Evolutionary conservation across 2,113 vertebrate species (phyloP), one percentile per base, ranked within the genome.

Genomic region (Bubo scandiacus): DNA sequence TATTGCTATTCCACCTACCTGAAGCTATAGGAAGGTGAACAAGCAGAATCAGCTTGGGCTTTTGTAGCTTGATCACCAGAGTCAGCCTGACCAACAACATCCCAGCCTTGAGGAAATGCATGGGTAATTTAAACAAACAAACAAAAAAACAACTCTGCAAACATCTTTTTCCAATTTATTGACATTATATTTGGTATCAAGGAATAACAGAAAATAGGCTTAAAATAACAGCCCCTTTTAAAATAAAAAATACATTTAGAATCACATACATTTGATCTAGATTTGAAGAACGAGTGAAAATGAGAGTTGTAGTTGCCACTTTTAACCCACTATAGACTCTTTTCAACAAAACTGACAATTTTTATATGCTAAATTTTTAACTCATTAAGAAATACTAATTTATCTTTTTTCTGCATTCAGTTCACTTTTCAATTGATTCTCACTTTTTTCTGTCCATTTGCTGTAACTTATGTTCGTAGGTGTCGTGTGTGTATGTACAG

Each of bases 371-470:
- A 58, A 47, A 68, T 79, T 84, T 59, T 93, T 81, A 73, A n/a
- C 22, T 85, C 14, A 49, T 51, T 79, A 58, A 86, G 66, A 90
- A 88, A 90, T 81, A 12, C 18, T 58, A 59, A 79, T 58, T 63
- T 12, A 74, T 67, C 63, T 73, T 8, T 86, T 81, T 72, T 67
- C 67, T 89, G 23, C 34, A 81, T 89, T 88, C 36, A 45, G 16
- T 84, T 91, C 19, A 63, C 27, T 94, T 88, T 94, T 81, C 51
- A 92, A 72, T 58, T 87, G 32, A 30, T 92, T 94, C 52, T 91
- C 45, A 18, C 45, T 89, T 92, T 92, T 86, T 92, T 81, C 59
- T 86, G 21, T 74, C 81, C 54, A 65, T 85, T 87, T 81, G 22
- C 43, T 93, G 68, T 81, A 84, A 74, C 7, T 90, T 61, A 11